These are phyloP conservation scores for Teleogryllus occipitalis DNA, from an alignment of 1,140 invertebrate genomes.

Conservation along the genomic window DNA sequence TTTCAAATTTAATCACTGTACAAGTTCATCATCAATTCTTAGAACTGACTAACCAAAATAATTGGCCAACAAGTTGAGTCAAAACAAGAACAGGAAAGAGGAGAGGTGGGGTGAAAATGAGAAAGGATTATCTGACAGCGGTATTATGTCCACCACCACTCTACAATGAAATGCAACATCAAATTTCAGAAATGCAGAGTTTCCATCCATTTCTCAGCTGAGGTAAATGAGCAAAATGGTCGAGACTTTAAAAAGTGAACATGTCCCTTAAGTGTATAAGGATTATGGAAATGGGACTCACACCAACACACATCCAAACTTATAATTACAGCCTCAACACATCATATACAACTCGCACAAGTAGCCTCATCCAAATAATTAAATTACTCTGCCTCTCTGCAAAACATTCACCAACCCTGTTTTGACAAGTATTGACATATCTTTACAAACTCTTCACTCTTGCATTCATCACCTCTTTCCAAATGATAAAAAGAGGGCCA, in stretches of 20 bases:
- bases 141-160: no score
- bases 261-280: no score
- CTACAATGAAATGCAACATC: conserved; percentile 7
- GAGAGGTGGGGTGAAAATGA: no score
- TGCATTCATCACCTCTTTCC: neutral
- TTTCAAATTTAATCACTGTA: no score
- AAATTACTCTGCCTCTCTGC: neutral
- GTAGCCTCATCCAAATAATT: neutral
- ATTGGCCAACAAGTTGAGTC: no score
- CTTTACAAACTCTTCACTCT: neutral
- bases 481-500: neutral
- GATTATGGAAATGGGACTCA: no score
- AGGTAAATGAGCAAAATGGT: neutral
- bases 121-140: no score
- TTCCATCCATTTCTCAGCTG: neutral
- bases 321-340: neutral
- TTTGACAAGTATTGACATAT: neutral
- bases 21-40: no score
- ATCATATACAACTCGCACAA: neutral
- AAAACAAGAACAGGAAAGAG: no score
- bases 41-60: no score
- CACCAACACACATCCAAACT: neutral
- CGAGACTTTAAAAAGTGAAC: conserved; percentile 8
- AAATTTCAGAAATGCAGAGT: neutral
- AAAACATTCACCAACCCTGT: neutral